These are phyloP conservation scores for Drosophila quadrilineata DNA, from an alignment of 1,140 invertebrate species.

Conservation along the genomic window DNA sequence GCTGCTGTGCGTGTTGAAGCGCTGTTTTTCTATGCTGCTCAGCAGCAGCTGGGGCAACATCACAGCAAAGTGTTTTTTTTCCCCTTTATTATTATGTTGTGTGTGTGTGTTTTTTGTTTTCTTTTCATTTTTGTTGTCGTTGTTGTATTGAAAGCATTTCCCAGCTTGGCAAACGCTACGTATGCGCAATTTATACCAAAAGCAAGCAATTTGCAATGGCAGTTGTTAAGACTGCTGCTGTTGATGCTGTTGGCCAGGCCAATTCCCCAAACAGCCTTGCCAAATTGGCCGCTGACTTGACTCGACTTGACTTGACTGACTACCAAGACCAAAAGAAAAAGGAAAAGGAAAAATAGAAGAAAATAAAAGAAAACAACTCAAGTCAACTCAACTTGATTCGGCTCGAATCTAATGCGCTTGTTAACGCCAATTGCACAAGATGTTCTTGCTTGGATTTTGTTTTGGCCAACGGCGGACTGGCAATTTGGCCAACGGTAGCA, in stretches of 20 bases:
- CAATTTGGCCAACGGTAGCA: slow-evolving; percentile 77
- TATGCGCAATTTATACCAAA: slow-evolving; percentile 60
- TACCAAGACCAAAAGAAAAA: too few relatives aligned
- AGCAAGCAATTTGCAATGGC: slow-evolving; percentile 70
- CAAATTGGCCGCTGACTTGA: slow-evolving; percentile 69
- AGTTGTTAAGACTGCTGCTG: slow-evolving; percentile 60
- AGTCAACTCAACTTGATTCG: background rate
- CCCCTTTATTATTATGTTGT: too few relatives aligned
- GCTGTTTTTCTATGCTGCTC: slow-evolving; percentile 63
- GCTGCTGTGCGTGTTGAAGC: slow-evolving; percentile 72
- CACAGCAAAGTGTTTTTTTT: too few relatives aligned
- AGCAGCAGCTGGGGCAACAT: slow-evolving; percentile 4
- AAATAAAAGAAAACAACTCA: background rate
- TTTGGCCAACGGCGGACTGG: slow-evolving; percentile 44
- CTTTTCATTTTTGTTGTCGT: too few relatives aligned
- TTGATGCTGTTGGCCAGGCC: slow-evolving; percentile 3
- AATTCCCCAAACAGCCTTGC: slow-evolving; percentile 75
- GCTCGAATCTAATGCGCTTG: slow-evolving; percentile 62
- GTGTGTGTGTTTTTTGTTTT: slow-evolving; percentile 16
- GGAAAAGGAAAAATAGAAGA: too few relatives aligned
- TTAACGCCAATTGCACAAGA: slow-evolving; percentile 70
- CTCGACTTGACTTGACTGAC: slow-evolving; percentile 29
- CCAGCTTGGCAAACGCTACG: slow-evolving; percentile 39
- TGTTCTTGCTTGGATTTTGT: too few relatives aligned
- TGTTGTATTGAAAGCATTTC: slow-evolving; percentile 35